Conservation (phyloP, 2,888 invertebrate species). For the Cataglyphis altisquamis region DNA sequence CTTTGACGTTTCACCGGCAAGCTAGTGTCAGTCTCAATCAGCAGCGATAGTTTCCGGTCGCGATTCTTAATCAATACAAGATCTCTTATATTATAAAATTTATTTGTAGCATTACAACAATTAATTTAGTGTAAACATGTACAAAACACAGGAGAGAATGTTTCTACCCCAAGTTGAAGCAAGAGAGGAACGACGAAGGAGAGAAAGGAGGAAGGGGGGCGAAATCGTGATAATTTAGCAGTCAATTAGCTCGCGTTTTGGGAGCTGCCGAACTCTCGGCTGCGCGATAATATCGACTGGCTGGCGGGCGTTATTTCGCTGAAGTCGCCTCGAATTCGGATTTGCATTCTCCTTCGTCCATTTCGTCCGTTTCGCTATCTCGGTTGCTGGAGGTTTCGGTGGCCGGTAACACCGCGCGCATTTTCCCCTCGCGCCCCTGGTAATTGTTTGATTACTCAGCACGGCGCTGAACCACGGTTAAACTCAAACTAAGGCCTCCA, state of each 20-base stretch:
- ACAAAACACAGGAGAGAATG: neutral
- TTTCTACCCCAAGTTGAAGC: neutral
- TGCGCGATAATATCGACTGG: constrained; percentile 82
- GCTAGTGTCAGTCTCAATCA: neutral
- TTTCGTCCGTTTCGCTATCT: constrained; percentile 64
- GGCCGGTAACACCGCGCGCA: constrained; percentile 51
- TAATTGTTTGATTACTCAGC: constrained; percentile 87
- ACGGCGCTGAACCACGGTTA: constrained; percentile 83
- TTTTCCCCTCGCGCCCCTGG: constrained; percentile 61
- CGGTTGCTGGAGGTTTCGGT: constrained; percentile 64
- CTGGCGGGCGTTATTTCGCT: constrained; percentile 83
- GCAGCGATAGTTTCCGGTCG: neutral
- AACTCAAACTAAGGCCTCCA: constrained; percentile 84
- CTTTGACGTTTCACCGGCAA: constrained; percentile 17
- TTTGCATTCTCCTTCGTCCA: constrained; percentile 59
- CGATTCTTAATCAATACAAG: neutral
- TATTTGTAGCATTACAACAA: neutral
- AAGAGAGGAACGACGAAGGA: neutral
- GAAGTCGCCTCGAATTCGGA: constrained; percentile 80
- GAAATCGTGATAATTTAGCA: constrained; percentile 83
- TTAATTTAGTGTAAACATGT: neutral
- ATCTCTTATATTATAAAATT: neutral
- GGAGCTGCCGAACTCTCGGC: constrained; percentile 75
- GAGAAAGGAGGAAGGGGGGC: constrained; percentile 19
- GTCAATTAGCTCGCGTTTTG: constrained; percentile 83